Evolutionary conservation across 1,140 invertebrate species (phyloP).

Genomic region (Heliconius himera): DNA sequence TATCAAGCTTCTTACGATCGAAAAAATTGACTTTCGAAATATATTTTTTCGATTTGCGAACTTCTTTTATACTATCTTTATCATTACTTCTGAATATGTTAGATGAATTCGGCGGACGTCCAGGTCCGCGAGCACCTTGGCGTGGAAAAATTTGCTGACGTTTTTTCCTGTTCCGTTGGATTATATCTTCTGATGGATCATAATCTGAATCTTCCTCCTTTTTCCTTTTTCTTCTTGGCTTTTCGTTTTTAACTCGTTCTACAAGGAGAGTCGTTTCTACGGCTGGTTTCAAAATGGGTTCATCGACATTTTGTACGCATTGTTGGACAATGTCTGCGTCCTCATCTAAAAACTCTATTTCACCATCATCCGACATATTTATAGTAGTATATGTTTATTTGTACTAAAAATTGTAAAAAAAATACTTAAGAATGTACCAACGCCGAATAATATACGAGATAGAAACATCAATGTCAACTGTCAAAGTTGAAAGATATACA

Average conservation of each 20-base stretch:
- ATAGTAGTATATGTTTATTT: background rate
- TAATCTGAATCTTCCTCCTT: slow-evolving; percentile 67
- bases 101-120: background rate
- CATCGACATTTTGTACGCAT: slow-evolving; percentile 54
- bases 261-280: slow-evolving; percentile 49
- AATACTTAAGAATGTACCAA: background rate
- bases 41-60: slow-evolving; percentile 10
- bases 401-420: background rate
- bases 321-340: slow-evolving; percentile 76
- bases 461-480: slow-evolving; percentile 6
- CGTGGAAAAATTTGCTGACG: slow-evolving; percentile 17
- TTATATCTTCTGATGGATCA: slow-evolving; percentile 56
- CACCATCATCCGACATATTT: slow-evolving; percentile 47
- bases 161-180: slow-evolving; percentile 38
- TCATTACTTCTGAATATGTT: slow-evolving; percentile 12
- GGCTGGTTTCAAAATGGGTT: slow-evolving; percentile 19
- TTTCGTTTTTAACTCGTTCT: slow-evolving; percentile 43
- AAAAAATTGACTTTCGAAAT: slow-evolving; percentile 19
- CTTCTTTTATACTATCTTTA: slow-evolving; percentile 13
- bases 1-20: slow-evolving; percentile 37
- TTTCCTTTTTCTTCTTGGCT: slow-evolving; percentile 46
- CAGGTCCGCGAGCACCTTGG: slow-evolving; percentile 6
- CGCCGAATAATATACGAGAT: background rate
- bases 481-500: background rate
- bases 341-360: slow-evolving; percentile 73